Evolutionary conservation across 1,140 invertebrate species (phyloP), one percentile per base, ranked within the genome.

Genomic region (Bombus confusus): DNA sequence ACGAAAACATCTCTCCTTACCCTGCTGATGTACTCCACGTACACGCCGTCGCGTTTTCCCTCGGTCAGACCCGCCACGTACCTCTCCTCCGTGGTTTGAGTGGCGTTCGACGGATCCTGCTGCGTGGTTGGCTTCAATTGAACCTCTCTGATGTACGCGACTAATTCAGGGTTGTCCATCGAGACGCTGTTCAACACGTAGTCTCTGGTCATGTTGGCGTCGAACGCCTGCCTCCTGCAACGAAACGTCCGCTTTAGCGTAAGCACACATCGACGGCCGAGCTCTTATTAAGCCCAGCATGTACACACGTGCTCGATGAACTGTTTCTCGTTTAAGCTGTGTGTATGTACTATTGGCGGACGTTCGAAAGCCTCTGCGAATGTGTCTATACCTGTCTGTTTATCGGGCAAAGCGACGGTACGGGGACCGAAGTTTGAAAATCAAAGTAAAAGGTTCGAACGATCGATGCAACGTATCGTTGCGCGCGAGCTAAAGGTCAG

Each of bases 111-210:
- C 57, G 92, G 91, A 12, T 94, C 94, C 39, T 93, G 93, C 75
- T 92, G 92, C n/a, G 93, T 92, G 47, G 95, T 95, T n/a, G 92
- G 88, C 85, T 94, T 94, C 90, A 97, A 93, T 85, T 96, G 96
- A 34, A 96, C 95, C 88, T 97, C 96, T 64, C 96, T 95, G 83
- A 98, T 97, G 92, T 97, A 98, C 77, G 96, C 96, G 57, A 97
- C 96, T 79, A 98, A 95, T 88, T 96, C 95, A 9, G 96, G 96
- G 91, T 97, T 96, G 92, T 97, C 97, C 95, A 97, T 97, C 4
- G 96, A 95, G 28, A 97, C 96, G 86, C 96, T 96, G 31, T 96
- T 95, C 86, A 98, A 94, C 90, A 97, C 97, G 92, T 97, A 97
- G 91, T 98, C 97, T 89, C 96, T 96, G 71, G 96, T 97, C 96